phyloP scores from a whole-genome alignment of 2,113 vertebrate genomes.

The Dipodomys ordii region DNA sequence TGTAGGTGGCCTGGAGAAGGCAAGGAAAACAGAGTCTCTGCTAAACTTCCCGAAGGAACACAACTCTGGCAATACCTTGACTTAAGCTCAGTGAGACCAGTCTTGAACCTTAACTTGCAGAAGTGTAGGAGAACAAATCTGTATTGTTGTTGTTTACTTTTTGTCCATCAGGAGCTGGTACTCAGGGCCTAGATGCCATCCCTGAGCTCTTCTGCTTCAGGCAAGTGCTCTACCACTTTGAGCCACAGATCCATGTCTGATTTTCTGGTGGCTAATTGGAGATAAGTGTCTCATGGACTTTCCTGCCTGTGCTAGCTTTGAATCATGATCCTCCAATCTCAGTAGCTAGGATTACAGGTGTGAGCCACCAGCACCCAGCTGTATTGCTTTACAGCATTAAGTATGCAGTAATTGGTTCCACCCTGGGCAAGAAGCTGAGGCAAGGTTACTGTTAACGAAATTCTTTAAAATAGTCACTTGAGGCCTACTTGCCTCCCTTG shows the following conservation, averaged over 20 bases:
- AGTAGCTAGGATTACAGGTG: too few species aligned
- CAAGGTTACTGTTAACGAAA: neutral
- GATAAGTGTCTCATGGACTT: too few species aligned
- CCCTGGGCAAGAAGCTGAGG: neutral
- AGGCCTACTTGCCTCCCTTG: neutral
- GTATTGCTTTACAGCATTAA: neutral
- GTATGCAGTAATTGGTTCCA: neutral
- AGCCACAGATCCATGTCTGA: too few species aligned
- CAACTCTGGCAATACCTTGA: neutral
- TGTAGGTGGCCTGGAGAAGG: neutral
- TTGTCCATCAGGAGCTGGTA: too few species aligned
- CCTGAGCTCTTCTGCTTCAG: too few species aligned
- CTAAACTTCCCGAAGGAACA: neutral
- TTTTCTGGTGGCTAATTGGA: too few species aligned
- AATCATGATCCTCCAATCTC: too few species aligned
- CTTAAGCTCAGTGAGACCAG: neutral
- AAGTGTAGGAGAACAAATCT: neutral
- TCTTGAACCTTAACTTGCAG: neutral
- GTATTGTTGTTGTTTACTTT: too few species aligned
- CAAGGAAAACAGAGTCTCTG: neutral
- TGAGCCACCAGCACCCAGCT: too few species aligned
- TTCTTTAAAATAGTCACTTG: neutral
- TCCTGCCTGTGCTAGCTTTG: too few species aligned
- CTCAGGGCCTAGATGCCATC: too few species aligned
- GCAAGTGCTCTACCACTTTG: too few species aligned